These are phyloP conservation scores for Callinectes sapidus DNA, from an alignment of 2,888 invertebrate species.

Conservation along the genomic window DNA sequence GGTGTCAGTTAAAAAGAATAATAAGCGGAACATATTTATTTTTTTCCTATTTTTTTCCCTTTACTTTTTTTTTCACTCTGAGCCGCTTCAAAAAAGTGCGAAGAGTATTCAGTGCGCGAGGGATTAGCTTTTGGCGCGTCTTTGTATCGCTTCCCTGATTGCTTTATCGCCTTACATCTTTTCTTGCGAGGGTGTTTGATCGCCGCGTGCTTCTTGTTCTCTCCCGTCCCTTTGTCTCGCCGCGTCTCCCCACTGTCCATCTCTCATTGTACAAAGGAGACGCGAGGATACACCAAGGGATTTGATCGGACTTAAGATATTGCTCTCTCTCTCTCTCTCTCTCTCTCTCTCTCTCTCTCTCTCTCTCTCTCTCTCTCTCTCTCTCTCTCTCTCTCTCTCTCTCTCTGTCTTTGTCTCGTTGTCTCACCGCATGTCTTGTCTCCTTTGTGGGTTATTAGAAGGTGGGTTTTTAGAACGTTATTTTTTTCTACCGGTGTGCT, in stretches of 20 bases:
- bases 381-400: slow-evolving; percentile 8
- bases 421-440: slow-evolving; percentile 1
- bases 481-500: not conserved
- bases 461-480: not conserved
- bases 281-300: not conserved
- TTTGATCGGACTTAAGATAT: slow-evolving; percentile 11
- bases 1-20: not conserved
- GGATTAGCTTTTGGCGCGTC: not conserved
- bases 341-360: slow-evolving; percentile 40
- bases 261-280: slow-evolving; percentile 5
- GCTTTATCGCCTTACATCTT: not conserved
- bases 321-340: slow-evolving; percentile 23
- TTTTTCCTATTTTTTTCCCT: not conserved
- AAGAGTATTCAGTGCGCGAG: not conserved
- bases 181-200: not conserved
- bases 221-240: not conserved
- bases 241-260: not conserved
- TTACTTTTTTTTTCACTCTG: not conserved
- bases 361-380: slow-evolving; percentile 36
- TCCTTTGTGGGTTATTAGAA: not conserved
- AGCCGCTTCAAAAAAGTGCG: not conserved
- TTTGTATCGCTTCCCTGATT: not conserved
- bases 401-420: not conserved
- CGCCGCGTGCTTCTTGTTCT: not conserved
- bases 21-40: not conserved